Evolutionary conservation across 1,140 invertebrate genomes (phyloP).

Genomic region (Drosophila truncata): DNA sequence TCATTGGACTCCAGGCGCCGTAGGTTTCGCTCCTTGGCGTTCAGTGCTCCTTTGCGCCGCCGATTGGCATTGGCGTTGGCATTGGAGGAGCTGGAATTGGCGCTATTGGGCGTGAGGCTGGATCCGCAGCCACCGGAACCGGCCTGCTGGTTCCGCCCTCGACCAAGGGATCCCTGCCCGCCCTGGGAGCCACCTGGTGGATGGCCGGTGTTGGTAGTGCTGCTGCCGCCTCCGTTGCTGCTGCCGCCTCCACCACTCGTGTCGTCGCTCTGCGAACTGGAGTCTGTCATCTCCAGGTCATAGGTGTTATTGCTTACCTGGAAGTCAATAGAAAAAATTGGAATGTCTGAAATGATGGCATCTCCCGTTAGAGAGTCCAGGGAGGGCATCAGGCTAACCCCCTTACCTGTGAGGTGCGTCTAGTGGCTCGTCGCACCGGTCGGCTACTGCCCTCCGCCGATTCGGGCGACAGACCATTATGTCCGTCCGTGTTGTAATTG

Average conservation of each 20-base stretch:
- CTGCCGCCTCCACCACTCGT: conserved; percentile 84
- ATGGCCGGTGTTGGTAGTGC: conserved; percentile 62
- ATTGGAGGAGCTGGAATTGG: conserved; percentile 43
- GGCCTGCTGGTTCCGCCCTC: conserved; percentile 56
- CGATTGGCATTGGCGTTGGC: conserved; percentile 78
- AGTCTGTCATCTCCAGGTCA: conserved; percentile 85
- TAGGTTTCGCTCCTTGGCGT: conserved; percentile 92
- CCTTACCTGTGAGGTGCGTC: conserved; percentile 80
- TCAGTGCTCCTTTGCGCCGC: conserved; percentile 90
- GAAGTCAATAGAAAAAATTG: background rate
- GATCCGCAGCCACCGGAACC: conserved; percentile 14
- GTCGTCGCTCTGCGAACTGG: conserved; percentile 85
- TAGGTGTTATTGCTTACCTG: conserved; percentile 84
- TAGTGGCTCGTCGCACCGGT: conserved; percentile 70
- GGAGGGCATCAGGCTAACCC: too few relatives aligned
- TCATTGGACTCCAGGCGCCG: conserved; percentile 94
- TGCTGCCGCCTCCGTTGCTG: conserved; percentile 81
- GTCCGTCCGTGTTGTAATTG: conserved; percentile 74
- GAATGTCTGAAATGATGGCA: background rate
- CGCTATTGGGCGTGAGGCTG: conserved; percentile 33
- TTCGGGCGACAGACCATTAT: conserved; percentile 70
- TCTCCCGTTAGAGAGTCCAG: background rate
- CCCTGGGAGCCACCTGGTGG: conserved; percentile 28
- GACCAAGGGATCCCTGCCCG: conserved; percentile 59
- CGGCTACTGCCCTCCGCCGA: conserved; percentile 68